Percentiles rank a stretch among this genome's conserved stretches.
These are phyloP conservation scores for Bombus impatiens DNA, from an alignment of 1,140 invertebrate genomes.

Conservation along the genomic window DNA sequence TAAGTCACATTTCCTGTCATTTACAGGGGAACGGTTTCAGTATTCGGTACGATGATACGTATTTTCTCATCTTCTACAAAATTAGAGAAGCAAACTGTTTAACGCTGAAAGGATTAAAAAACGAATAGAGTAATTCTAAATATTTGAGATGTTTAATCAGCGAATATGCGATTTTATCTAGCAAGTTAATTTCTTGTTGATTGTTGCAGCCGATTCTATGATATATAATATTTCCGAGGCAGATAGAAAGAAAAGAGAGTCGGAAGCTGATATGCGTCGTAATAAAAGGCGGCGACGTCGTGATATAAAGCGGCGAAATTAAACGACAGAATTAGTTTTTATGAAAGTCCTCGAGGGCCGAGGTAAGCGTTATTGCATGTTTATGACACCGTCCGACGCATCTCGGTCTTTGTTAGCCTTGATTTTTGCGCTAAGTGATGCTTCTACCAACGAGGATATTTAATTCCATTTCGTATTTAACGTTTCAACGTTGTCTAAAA, in stretches of 20 bases:
- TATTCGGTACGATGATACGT: not conserved
- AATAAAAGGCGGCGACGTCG: constrained; percentile 38
- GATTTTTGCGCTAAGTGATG: not conserved
- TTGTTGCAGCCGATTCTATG: not conserved
- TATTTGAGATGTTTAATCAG: not conserved
- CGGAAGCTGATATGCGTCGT: constrained; percentile 22
- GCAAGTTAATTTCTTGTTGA: not conserved
- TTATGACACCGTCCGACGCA: constrained; percentile 15
- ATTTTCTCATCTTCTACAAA: too few species aligned
- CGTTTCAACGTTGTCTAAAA: not conserved
- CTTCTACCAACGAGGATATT: not conserved
- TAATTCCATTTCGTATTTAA: not conserved
- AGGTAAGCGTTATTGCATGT: constrained; percentile 41
- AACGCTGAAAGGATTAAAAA: not conserved
- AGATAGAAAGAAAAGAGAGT: not conserved
- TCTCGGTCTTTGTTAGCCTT: constrained; percentile 1
- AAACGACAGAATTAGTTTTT: constrained; percentile 56
- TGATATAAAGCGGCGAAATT: constrained; percentile 56
- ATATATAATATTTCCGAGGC: not conserved
- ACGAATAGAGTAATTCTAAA: not conserved
- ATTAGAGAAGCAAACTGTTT: not conserved
- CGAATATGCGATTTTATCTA: not conserved
- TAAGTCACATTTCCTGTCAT: not conserved
- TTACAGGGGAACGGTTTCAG: not conserved
- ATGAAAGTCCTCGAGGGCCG: constrained; percentile 14